These are phyloP conservation scores for Corydoras maculifer DNA, from an alignment of 2,113 vertebrate genomes.

Conservation along the genomic window DNA sequence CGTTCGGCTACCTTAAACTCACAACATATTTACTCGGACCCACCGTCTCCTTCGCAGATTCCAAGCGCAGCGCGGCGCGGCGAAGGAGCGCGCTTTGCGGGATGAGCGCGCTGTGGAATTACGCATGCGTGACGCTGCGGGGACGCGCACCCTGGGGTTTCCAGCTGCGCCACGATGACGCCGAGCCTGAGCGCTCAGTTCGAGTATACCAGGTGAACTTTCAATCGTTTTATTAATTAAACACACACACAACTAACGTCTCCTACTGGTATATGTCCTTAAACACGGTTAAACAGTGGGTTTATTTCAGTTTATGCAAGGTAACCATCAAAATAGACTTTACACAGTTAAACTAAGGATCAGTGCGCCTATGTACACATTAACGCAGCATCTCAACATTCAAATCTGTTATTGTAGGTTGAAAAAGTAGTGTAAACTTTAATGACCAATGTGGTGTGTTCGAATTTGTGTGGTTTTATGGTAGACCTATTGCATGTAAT, in stretches of 20 bases:
- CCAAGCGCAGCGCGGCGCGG: slow-evolving; percentile 17
- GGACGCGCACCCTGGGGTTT: slow-evolving; percentile 94
- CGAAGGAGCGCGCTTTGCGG: slow-evolving; percentile 42
- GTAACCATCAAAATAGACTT: too few relatives aligned
- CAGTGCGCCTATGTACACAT: too few relatives aligned
- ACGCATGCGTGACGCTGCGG: slow-evolving; percentile 82
- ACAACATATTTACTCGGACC: neutral
- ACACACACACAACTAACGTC: too few relatives aligned
- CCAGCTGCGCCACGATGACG: slow-evolving; percentile 73
- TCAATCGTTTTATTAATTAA: too few relatives aligned
- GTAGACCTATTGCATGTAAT: neutral
- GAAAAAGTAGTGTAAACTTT: too few relatives aligned
- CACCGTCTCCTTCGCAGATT: slow-evolving; percentile 5
- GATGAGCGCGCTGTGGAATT: slow-evolving; percentile 85
- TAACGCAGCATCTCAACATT: too few relatives aligned
- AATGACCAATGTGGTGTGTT: neutral
- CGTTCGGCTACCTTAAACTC: slow-evolving; percentile 23
- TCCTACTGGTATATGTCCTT: too few relatives aligned
- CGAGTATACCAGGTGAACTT: slow-evolving; percentile 80
- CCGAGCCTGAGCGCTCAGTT: slow-evolving; percentile 72
- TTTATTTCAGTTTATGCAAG: too few relatives aligned
- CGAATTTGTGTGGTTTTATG: neutral
- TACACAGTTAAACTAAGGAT: too few relatives aligned
- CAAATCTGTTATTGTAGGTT: too few relatives aligned
- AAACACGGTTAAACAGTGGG: too few relatives aligned